phyloP scores from a whole-genome alignment of 2,888 invertebrate species.

The Mythimna loreyi region DNA sequence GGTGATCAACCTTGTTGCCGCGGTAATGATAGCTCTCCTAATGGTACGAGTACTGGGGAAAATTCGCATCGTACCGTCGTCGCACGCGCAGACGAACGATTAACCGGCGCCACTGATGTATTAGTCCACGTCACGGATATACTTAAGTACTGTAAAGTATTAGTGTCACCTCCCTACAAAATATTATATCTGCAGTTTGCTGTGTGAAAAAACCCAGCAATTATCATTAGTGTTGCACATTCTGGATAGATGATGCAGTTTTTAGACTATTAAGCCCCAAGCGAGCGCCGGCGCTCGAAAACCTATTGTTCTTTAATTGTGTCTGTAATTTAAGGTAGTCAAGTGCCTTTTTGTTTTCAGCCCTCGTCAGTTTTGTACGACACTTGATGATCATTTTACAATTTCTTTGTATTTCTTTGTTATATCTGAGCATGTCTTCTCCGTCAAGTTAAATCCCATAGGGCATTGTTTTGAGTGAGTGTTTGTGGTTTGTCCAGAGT shows the following conservation, averaged over 20 bases:
- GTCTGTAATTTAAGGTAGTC: no score
- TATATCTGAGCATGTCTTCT: not conserved
- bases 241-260: constrained; percentile 20
- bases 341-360: constrained; percentile 8
- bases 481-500: constrained; percentile 15
- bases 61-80: constrained; percentile 86
- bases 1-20: constrained; percentile 85
- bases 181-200: constrained; percentile 47
- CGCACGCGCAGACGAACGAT: constrained; percentile 85
- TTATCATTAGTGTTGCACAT: constrained; percentile 36
- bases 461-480: constrained; percentile 5
- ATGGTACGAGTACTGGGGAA: constrained; percentile 82
- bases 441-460: not conserved
- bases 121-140: constrained; percentile 85
- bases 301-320: no score
- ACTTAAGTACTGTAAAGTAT: constrained; percentile 72
- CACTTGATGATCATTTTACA: not conserved
- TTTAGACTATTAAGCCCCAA: no score
- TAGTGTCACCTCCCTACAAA: constrained; percentile 68
- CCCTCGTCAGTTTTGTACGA: not conserved
- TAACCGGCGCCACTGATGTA: constrained; percentile 86
- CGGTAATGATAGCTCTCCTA: constrained; percentile 88
- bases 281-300: no score
- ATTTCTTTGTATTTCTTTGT: constrained; percentile 2
- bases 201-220: constrained; percentile 45